A percentile compares a stretch with the other conserved stretches of the same genome.
Conservation (phyloP, 2,888 invertebrate genomes). For the Thecocarcelia acutangulata region DNA sequence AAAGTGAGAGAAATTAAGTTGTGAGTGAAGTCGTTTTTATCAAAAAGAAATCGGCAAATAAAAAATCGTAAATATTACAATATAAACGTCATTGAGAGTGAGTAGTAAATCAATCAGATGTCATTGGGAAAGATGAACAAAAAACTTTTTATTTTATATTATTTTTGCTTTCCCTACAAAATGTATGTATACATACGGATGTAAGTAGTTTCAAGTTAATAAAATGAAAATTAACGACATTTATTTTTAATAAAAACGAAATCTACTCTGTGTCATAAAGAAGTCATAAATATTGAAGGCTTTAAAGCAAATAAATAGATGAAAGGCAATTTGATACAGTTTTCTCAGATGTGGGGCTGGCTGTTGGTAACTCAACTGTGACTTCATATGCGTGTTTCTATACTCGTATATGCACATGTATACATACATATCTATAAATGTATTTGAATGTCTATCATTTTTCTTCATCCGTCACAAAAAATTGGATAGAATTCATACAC, state of each 20-base stretch:
- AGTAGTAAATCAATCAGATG: conserved; percentile 66
- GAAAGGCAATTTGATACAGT: conserved; percentile 66
- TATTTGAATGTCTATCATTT: conserved; percentile 42
- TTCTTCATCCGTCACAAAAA: conserved; percentile 56
- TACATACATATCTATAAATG: not conserved
- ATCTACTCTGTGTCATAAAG: conserved; percentile 25
- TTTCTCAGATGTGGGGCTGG: conserved; percentile 41
- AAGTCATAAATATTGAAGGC: conserved; percentile 63
- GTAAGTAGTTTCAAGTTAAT: conserved; percentile 32
- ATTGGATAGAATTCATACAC: conserved; percentile 60
- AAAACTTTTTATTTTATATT: not conserved
- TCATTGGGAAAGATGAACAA: not conserved
- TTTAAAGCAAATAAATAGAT: conserved; percentile 30
- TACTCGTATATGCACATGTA: not conserved
- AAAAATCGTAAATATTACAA: conserved; percentile 32
- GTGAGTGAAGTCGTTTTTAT: conserved; percentile 31
- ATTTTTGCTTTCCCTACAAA: not conserved
- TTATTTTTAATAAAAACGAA: conserved; percentile 48
- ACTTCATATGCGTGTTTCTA: not conserved
- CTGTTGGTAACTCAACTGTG: not conserved
- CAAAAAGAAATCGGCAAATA: conserved; percentile 32
- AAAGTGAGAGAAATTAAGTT: conserved; percentile 46
- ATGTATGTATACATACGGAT: not conserved
- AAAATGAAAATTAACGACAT: conserved; percentile 48
- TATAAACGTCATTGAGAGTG: conserved; percentile 38